These are phyloP conservation scores for Lycia hirtaria DNA, from an alignment of 2,888 invertebrate genomes.

Conservation along the genomic window DNA sequence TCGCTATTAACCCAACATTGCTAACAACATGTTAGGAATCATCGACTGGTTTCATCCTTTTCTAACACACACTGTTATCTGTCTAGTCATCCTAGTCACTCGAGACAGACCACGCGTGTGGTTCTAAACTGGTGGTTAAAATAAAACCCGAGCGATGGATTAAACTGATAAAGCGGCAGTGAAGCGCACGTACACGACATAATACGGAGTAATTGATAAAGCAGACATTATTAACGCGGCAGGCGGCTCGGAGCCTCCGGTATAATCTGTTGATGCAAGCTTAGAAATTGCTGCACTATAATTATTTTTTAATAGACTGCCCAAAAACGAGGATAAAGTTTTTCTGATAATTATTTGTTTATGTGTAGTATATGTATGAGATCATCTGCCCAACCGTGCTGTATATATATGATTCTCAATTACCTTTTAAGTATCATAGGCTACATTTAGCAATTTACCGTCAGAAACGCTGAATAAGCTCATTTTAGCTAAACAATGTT, in stretches of 20 bases:
- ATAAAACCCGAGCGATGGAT: constrained; percentile 65
- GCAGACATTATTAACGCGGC: constrained; percentile 50
- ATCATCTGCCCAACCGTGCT: no score
- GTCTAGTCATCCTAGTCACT: constrained; percentile 32
- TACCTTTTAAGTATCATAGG: no score
- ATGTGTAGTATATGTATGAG: no score
- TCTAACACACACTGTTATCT: constrained; percentile 33
- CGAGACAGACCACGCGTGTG: constrained; percentile 21
- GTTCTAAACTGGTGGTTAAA: constrained; percentile 59
- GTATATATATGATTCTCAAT: no score
- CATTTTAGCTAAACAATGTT: no score
- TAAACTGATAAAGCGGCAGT: constrained; percentile 62
- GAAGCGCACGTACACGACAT: constrained; percentile 60
- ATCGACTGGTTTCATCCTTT: constrained; percentile 36
- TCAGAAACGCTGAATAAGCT: no score
- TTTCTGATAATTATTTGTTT: no score
- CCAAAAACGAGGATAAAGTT: no score
- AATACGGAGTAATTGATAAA: constrained; percentile 71
- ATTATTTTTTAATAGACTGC: no score
- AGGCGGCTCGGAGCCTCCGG: constrained; percentile 36
- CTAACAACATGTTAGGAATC: constrained; percentile 67
- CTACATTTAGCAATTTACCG: no score
- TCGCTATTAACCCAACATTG: constrained; percentile 79
- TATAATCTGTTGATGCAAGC: constrained; percentile 34
- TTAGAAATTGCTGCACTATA: constrained; percentile 24